These are phyloP conservation scores for Drosophila paramelanica DNA, from an alignment of 2,888 invertebrate genomes.

Conservation along the genomic window DNA sequence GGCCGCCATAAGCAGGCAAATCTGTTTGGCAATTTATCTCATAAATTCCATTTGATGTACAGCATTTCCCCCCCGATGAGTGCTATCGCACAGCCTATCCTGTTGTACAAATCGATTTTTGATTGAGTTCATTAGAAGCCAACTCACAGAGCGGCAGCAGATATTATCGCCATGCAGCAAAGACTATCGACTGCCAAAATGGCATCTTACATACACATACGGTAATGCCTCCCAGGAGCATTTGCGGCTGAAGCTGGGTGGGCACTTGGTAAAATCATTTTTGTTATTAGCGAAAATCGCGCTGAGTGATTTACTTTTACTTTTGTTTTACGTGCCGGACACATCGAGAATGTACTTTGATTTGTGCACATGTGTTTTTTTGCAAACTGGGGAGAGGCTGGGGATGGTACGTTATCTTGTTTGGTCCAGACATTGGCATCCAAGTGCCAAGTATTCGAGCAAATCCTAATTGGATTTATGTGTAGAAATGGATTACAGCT, in stretches of 20 bases:
- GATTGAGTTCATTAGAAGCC: constrained; percentile 83
- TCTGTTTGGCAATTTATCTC: constrained; percentile 74
- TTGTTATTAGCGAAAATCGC: constrained; percentile 82
- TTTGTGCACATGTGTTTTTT: constrained; percentile 53
- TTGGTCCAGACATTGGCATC: constrained; percentile 49
- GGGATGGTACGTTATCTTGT: constrained; percentile 49
- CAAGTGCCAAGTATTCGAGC: constrained; percentile 65
- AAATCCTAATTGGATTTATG: constrained; percentile 82
- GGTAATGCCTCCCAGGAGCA: constrained; percentile 80
- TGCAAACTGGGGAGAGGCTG: not conserved
- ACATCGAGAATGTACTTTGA: constrained; percentile 56
- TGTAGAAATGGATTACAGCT: constrained; percentile 79
- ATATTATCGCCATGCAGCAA: constrained; percentile 61
- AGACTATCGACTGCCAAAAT: constrained; percentile 21
- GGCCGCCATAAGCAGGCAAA: constrained; percentile 47
- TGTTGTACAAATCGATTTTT: constrained; percentile 83
- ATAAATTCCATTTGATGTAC: constrained; percentile 82
- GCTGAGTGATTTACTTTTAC: constrained; percentile 82
- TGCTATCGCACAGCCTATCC: constrained; percentile 33
- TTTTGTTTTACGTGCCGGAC: constrained; percentile 68
- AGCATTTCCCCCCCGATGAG: constrained; percentile 11
- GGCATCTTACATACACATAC: constrained; percentile 30
- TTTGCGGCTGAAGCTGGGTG: constrained; percentile 22
- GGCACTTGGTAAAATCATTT: constrained; percentile 74
- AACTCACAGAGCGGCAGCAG: constrained; percentile 39